phyloP scores from a whole-genome alignment of 2,888 invertebrate genomes.

The Bugula neritina region DNA sequence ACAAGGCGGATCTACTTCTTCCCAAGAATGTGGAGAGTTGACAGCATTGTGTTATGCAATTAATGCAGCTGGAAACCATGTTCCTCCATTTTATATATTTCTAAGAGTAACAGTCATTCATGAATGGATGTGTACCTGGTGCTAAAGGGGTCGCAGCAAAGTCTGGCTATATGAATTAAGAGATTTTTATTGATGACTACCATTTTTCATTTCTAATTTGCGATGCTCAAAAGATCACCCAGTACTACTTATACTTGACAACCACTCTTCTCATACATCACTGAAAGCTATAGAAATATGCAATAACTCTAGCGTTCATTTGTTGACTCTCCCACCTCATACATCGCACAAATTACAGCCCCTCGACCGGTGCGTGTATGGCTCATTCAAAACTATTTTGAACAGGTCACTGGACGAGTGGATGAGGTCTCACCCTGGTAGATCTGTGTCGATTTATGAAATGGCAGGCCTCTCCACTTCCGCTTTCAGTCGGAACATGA shows the following conservation, averaged over 20 bases:
- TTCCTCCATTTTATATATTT: constrained; percentile 32
- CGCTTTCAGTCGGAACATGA: not conserved
- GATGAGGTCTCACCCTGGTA: constrained; percentile 27
- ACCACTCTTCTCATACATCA: constrained; percentile 29
- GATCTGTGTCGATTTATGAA: not conserved
- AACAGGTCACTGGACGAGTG: constrained; percentile 27
- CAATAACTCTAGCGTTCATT: constrained; percentile 18
- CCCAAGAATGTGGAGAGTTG: constrained; percentile 31
- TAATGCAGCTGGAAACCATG: constrained; percentile 30
- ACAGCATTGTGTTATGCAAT: constrained; percentile 30
- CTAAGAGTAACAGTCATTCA: constrained; percentile 30
- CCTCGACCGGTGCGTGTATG: constrained; percentile 28
- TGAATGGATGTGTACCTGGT: constrained; percentile 27
- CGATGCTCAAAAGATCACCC: constrained; percentile 5
- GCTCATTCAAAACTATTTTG: constrained; percentile 27
- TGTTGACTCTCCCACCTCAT: constrained; percentile 29
- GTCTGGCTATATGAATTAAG: constrained; percentile 26
- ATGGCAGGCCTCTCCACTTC: not conserved
- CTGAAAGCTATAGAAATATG: constrained; percentile 28
- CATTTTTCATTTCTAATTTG: not conserved
- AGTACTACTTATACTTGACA: constrained; percentile 29
- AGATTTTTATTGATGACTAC: not conserved
- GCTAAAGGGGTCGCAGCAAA: constrained; percentile 27
- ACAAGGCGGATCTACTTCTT: constrained; percentile 32
- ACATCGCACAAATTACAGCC: constrained; percentile 30